phyloP scores from a whole-genome alignment of 2,888 invertebrate species.

The Coleophora flavipennella region DNA sequence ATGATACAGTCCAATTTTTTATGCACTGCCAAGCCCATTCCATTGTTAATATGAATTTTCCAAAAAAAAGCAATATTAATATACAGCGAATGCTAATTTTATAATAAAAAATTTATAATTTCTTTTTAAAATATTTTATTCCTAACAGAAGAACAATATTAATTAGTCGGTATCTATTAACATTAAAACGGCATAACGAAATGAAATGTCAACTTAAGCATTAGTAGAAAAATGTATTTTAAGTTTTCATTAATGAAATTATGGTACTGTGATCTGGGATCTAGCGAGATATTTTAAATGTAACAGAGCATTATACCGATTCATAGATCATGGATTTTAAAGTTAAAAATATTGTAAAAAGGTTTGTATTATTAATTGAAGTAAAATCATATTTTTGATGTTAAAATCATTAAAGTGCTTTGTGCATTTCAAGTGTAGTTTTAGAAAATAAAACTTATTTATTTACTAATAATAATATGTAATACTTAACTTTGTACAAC shows the following conservation, averaged over 20 bases:
- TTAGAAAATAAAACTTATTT: constrained; percentile 8
- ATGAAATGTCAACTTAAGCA: too few species aligned
- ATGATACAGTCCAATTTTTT: too few species aligned
- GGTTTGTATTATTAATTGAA: too few species aligned
- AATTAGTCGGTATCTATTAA: too few species aligned
- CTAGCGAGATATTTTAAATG: constrained; percentile 4
- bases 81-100: constrained; percentile 12
- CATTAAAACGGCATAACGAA: too few species aligned
- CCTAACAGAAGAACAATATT: too few species aligned
- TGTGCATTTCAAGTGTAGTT: constrained; percentile 9
- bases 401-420: constrained; percentile 6
- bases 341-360: constrained; percentile 7
- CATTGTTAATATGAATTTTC: constrained; percentile 5
- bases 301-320: background rate
- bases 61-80: constrained; percentile 17
- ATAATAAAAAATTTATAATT: too few species aligned
- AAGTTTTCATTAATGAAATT: constrained; percentile 9
- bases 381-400: too few species aligned
- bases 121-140: too few species aligned
- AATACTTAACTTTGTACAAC: constrained; percentile 21
- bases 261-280: constrained; percentile 16
- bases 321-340: constrained; percentile 6
- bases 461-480: constrained; percentile 13
- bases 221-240: background rate
- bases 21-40: constrained; percentile 22